Percentiles rank a stretch among this genome's conserved stretches.
These are phyloP conservation scores for Hirudinaria manillensis DNA, from an alignment of 2,888 invertebrate species.

Conservation along the genomic window DNA sequence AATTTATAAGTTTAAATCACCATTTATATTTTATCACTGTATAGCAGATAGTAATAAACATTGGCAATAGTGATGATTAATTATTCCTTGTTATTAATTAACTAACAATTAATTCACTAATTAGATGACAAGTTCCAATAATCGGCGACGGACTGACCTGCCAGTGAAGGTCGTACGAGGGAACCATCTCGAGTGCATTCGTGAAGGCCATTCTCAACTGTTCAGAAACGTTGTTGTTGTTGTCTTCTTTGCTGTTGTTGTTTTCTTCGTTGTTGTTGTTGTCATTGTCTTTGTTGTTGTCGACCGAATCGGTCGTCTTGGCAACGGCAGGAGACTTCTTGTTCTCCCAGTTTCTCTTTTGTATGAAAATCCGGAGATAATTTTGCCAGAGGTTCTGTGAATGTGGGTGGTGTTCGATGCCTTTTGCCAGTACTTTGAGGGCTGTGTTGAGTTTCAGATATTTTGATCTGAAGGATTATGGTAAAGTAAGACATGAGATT, in stretches of 20 bases:
- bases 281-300: background rate
- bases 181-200: slow-evolving; percentile 8
- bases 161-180: slow-evolving; percentile 5
- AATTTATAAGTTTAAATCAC: no score
- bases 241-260: background rate
- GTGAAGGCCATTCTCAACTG: slow-evolving; percentile 12
- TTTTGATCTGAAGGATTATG: no score
- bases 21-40: no score
- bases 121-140: no score
- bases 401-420: background rate
- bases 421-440: background rate
- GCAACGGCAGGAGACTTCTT: background rate
- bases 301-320: background rate
- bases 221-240: slow-evolving; percentile 1
- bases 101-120: no score
- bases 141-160: no score
- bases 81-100: no score
- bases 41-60: no score
- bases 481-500: no score
- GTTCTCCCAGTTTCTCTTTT: background rate
- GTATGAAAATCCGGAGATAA: background rate
- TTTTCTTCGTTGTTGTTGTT: background rate
- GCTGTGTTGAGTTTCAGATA: background rate
- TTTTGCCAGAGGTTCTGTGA: background rate
- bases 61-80: no score